phyloP scores from a whole-genome alignment of 2,888 invertebrate genomes.

The Coenonympha glycerion region DNA sequence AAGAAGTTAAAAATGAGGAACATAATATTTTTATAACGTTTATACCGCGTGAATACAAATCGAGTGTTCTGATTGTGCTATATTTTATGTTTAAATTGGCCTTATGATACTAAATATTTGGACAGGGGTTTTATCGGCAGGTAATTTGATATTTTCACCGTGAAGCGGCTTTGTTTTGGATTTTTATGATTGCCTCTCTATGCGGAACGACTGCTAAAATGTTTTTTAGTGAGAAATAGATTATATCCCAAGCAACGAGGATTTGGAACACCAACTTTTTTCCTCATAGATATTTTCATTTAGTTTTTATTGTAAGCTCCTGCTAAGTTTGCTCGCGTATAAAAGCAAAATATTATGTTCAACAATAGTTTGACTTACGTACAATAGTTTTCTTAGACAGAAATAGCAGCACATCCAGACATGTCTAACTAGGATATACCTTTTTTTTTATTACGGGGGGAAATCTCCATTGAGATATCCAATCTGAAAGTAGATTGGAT shows the following conservation, averaged over 20 bases:
- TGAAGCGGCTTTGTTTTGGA: conserved; percentile 55
- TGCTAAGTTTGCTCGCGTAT: no score
- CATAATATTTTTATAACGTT: conserved; percentile 65
- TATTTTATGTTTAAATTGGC: conserved; percentile 70
- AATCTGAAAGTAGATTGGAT: no score
- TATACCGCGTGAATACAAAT: conserved; percentile 66
- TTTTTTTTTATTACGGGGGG: no score
- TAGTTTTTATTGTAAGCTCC: no score
- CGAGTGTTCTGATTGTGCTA: conserved; percentile 63
- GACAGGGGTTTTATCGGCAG: conserved; percentile 67
- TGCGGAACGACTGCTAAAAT: conserved; percentile 67
- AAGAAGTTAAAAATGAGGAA: conserved; percentile 66
- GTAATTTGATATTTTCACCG: conserved; percentile 71
- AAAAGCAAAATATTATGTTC: no score
- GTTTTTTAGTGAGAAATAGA: not conserved
- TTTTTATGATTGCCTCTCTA: conserved; percentile 66
- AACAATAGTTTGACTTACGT: no score
- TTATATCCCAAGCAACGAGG: not conserved
- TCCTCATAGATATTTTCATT: no score
- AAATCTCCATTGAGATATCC: no score
- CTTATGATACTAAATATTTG: conserved; percentile 74
- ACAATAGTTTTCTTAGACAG: no score
- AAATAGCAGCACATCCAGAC: no score
- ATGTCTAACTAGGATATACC: no score
- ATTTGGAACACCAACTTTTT: no score